Evolutionary conservation across 1,140 invertebrate genomes (phyloP).

Genomic region (Trachelipus rathkii): DNA sequence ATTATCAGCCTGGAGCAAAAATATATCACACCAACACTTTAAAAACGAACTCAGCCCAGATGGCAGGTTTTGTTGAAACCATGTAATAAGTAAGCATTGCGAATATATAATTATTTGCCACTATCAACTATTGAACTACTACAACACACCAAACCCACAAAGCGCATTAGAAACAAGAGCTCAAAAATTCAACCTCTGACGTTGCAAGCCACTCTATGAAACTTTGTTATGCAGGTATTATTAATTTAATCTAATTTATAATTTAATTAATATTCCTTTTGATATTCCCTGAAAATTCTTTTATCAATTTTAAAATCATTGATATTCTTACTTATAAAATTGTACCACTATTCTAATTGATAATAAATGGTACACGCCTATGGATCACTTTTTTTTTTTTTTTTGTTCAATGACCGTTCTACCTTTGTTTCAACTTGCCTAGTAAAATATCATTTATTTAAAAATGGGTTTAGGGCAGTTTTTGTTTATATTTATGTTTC

Average conservation of each 20-base stretch:
- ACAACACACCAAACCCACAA: conserved; percentile 67
- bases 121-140: conserved; percentile 79
- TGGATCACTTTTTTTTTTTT: no score
- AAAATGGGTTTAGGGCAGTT: no score
- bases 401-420: no score
- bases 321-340: no score
- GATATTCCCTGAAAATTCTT: no score
- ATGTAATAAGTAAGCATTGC: conserved; percentile 81
- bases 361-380: no score
- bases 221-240: conserved; percentile 72
- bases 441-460: no score
- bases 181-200: conserved; percentile 66
- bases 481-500: no score
- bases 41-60: conserved; percentile 84
- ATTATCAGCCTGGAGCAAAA: conserved; percentile 79
- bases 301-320: no score
- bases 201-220: conserved; percentile 76
- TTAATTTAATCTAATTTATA: conserved; percentile 24
- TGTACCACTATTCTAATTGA: no score
- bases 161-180: conserved; percentile 75
- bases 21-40: conserved; percentile 77
- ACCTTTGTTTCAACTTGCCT: no score
- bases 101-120: conserved; percentile 94
- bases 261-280: no score
- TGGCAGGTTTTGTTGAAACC: conserved; percentile 98